Conservation (phyloP, 2,113 vertebrate species). For the Nothoprocta pentlandii region DNA sequence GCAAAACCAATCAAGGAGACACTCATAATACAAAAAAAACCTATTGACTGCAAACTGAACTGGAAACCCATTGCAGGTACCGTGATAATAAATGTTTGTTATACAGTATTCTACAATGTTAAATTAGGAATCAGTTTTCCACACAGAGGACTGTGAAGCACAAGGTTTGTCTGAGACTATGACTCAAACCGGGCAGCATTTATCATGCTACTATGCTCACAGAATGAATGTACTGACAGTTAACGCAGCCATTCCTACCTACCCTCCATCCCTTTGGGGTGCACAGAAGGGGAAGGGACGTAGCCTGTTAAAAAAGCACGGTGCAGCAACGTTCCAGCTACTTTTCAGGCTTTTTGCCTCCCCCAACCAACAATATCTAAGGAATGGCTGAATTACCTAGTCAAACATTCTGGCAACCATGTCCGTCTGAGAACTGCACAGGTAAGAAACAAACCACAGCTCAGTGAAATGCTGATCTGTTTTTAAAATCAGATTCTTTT, state of each 20-base stretch:
- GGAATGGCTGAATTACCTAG: conserved; percentile 73
- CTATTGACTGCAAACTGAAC: conserved; percentile 85
- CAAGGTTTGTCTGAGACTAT: conserved; percentile 70
- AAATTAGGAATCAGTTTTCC: conserved; percentile 77
- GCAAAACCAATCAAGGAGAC: conserved; percentile 90
- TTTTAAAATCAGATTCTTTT: background rate
- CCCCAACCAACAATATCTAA: background rate
- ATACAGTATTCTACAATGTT: conserved; percentile 77
- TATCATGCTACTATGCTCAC: conserved; percentile 54
- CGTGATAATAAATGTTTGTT: conserved; percentile 75
- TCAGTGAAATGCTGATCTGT: conserved; percentile 68
- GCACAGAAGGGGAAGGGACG: background rate
- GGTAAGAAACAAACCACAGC: conserved; percentile 80
- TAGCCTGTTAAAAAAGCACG: background rate
- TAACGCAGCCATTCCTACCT: conserved; percentile 52
- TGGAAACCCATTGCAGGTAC: conserved; percentile 84
- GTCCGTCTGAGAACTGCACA: conserved; percentile 81
- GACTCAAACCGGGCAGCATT: conserved; percentile 67
- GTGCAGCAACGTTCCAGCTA: conserved; percentile 20
- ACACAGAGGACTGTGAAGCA: conserved; percentile 79
- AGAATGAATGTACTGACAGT: conserved; percentile 21
- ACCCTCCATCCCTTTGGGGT: background rate
- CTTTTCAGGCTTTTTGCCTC: background rate
- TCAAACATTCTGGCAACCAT: conserved; percentile 85
- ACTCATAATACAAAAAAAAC: conserved; percentile 87